phyloP scores from a whole-genome alignment of 1,140 invertebrate genomes.

The Heliconius nattereri region DNA sequence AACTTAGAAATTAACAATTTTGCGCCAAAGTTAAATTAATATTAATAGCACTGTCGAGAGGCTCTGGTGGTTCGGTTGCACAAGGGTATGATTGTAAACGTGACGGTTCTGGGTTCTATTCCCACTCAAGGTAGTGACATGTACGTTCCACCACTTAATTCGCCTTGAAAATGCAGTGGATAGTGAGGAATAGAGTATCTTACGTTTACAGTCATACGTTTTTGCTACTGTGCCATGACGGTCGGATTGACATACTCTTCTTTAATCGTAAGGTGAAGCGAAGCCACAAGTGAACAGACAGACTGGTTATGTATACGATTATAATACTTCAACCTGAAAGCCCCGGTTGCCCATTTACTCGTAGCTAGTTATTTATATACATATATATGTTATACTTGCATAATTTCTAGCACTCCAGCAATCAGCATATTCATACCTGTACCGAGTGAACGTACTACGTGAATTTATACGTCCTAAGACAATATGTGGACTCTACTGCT shows the following conservation, averaged over 20 bases:
- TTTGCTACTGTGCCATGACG: no score
- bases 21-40: slow-evolving; percentile 1
- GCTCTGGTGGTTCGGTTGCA: not conserved
- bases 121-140: no score
- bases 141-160: no score
- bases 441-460: not conserved
- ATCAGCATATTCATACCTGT: slow-evolving; percentile 1
- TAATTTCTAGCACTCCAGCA: not conserved
- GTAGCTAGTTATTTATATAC: not conserved
- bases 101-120: not conserved
- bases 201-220: no score
- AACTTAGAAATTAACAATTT: slow-evolving; percentile 13
- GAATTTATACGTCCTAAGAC: not conserved
- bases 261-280: no score
- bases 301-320: no score
- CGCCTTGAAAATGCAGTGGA: no score
- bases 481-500: not conserved
- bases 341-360: no score
- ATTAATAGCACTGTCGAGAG: not conserved
- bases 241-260: no score
- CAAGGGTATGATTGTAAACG: not conserved
- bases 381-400: not conserved
- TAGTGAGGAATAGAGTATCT: no score
- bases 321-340: no score
- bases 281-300: no score